Base-by-base conservation (phyloP, 2,113 vertebrate species). In the Lucifuga dentata region DNA sequence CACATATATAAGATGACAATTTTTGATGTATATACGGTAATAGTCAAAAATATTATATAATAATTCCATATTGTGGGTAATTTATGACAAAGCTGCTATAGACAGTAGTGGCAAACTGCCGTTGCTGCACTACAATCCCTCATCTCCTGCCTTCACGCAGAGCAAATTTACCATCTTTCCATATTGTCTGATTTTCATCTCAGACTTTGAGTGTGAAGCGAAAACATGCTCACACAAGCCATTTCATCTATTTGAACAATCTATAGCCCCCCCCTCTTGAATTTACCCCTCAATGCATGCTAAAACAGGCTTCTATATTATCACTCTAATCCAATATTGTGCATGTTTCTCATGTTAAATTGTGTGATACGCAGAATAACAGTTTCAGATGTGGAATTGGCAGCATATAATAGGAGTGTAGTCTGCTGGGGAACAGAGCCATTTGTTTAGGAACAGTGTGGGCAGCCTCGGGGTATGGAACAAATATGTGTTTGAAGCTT, bases 201-300 rank as follows among this genome's bases (percentile, higher is more conserved):
- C 45, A 46, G n/a, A 69, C 61, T 80, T 61, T 70, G 69, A 79
- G 63, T 82, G 71, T 68, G 67, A 76, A 80, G 84, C 55, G 33
- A 62, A 63, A 23, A 21, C 24, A 55, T 51, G 76, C 71, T 73
- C 40, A 51, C 23, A 33, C 44, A 12, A 76, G 60, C 40, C 62
- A 44, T 35, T 72, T 83, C 82, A 80, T 89, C 83, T 86, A 80
- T 86, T 89, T 84, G 73, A 80, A 80, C 81, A 89, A 85, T 86
- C 79, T 81, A 36, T 73, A 60, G 53, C n/a, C 17, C n/a, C 17
- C 29, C 56, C 64, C 11, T 46, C 68, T 75, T 66, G 19, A 81
- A 73, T 48, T 56, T 26, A 29, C 49, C 45, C 32, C 50, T 80
- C 66, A 76, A 79, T 91, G 81, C 78, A 89, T 85, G 76, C 73